A percentile compares a stretch with the other conserved stretches of the same genome.
Evolutionary conservation across 1,140 invertebrate genomes (phyloP).

Genomic region (Drosophila hydei): DNA sequence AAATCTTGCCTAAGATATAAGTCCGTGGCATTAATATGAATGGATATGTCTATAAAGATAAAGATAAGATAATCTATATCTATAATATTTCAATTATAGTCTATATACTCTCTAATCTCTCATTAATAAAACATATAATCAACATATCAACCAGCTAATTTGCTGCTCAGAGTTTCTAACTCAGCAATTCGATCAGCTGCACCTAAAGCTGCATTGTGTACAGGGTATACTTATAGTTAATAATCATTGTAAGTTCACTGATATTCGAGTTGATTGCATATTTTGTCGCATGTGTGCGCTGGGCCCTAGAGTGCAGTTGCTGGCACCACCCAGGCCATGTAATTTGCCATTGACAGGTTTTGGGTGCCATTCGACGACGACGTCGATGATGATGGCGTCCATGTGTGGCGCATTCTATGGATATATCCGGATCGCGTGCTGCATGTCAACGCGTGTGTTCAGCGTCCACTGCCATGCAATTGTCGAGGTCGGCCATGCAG

Average conservation of each 20-base stretch:
- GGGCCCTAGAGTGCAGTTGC: conserved; percentile 7
- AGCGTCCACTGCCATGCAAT: conserved; percentile 50
- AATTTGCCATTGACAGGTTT: conserved; percentile 80
- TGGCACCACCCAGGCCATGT: conserved; percentile 48
- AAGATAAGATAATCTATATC: neutral
- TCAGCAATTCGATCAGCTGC: too few relatives aligned
- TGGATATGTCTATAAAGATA: neutral
- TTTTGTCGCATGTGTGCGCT: conserved; percentile 63
- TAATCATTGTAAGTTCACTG: too few relatives aligned
- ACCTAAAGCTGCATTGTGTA: neutral
- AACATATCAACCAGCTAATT: too few relatives aligned
- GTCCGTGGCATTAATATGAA: too few relatives aligned
- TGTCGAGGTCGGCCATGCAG: conserved; percentile 36
- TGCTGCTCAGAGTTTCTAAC: too few relatives aligned
- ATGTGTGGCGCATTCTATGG: neutral
- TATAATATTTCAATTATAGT: too few relatives aligned
- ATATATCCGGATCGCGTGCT: conserved; percentile 77
- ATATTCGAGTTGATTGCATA: conserved; percentile 62
- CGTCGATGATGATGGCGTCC: conserved; percentile 9
- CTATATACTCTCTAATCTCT: neutral
- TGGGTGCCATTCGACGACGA: conserved; percentile 28
- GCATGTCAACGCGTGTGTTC: conserved; percentile 82
- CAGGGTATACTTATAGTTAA: conserved; percentile 12
- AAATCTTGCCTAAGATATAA: too few relatives aligned
- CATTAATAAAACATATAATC: too few relatives aligned